Percentiles rank a stretch among this genome's conserved stretches.
Evolutionary conservation across 2,113 vertebrate species (phyloP).

Genomic region (Cynopterus brachyotis): DNA sequence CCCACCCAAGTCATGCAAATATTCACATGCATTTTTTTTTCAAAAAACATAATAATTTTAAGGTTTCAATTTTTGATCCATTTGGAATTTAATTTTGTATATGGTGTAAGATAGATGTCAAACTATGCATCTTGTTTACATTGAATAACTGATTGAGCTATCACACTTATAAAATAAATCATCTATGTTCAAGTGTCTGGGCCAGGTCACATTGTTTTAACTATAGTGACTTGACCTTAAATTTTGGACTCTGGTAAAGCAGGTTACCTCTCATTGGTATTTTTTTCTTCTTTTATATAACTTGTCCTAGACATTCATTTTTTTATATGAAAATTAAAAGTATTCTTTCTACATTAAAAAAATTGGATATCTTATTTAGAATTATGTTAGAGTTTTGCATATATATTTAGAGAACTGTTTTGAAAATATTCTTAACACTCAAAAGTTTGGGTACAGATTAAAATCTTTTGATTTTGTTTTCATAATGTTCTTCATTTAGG

Average conservation of each 20-base stretch:
- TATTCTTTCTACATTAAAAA: not conserved
- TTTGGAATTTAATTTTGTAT: constrained; percentile 19
- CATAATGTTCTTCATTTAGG: constrained; percentile 13
- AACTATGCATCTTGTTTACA: constrained; percentile 23
- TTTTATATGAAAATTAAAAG: constrained; percentile 33
- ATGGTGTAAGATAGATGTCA: not conserved
- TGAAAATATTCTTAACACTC: constrained; percentile 32
- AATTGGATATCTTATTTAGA: not conserved
- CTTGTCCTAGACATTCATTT: not conserved
- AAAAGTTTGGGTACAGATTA: constrained; percentile 26
- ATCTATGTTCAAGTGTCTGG: constrained; percentile 27
- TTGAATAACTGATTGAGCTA: not conserved
- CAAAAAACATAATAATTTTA: not conserved
- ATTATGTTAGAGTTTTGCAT: constrained; percentile 31
- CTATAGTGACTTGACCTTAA: not conserved
- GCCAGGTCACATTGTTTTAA: constrained; percentile 16
- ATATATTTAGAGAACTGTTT: constrained; percentile 3
- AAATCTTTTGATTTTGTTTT: constrained; percentile 42
- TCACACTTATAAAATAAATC: constrained; percentile 6
- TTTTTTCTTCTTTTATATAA: not conserved
- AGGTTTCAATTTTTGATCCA: not conserved
- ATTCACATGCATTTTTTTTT: not conserved
- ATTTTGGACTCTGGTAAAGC: constrained; percentile 35
- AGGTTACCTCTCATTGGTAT: not conserved
- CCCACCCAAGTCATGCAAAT: not conserved